phyloP scores from a whole-genome alignment of 2,113 vertebrate species.

The Takifugu flavidus region DNA sequence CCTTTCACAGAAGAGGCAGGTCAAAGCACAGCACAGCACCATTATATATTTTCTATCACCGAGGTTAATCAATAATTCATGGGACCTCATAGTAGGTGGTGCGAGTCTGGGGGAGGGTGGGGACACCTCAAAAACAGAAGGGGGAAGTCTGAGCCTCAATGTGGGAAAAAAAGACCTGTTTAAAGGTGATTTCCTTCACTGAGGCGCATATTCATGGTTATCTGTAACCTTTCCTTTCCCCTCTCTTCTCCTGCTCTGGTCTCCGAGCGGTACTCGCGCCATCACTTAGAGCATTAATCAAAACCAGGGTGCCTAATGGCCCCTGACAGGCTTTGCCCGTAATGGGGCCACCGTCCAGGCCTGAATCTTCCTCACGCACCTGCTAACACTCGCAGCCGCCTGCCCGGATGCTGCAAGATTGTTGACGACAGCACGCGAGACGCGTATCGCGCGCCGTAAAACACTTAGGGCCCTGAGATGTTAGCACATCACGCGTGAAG shows the following conservation, averaged over 20 bases:
- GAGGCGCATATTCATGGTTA: constrained; percentile 50
- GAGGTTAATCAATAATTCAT: constrained; percentile 78
- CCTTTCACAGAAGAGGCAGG: constrained; percentile 56
- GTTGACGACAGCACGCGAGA: constrained; percentile 50
- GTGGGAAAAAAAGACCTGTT: constrained; percentile 14
- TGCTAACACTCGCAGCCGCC: constrained; percentile 61
- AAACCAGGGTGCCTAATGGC: constrained; percentile 81
- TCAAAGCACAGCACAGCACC: constrained; percentile 63
- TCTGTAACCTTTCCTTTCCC: constrained; percentile 81
- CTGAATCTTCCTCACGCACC: constrained; percentile 65
- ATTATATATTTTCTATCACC: constrained; percentile 78
- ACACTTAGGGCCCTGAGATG: constrained; percentile 71
- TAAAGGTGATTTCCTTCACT: constrained; percentile 43
- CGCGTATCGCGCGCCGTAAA: constrained; percentile 62
- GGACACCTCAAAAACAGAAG: constrained; percentile 62
- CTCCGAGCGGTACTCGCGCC: constrained; percentile 82
- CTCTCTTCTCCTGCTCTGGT: constrained; percentile 36
- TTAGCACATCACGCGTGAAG: constrained; percentile 69
- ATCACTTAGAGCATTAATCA: constrained; percentile 91
- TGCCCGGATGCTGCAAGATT: constrained; percentile 52
- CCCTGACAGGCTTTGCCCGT: constrained; percentile 83
- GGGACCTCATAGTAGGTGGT: constrained; percentile 70
- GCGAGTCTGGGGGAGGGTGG: constrained; percentile 28
- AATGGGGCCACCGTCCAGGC: constrained; percentile 74
- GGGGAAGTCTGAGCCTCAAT: constrained; percentile 56